These are phyloP conservation scores for Aulostomus chinensis DNA, from an alignment of 2,797 vertebrate genomes.

Conservation along the genomic window DNA sequence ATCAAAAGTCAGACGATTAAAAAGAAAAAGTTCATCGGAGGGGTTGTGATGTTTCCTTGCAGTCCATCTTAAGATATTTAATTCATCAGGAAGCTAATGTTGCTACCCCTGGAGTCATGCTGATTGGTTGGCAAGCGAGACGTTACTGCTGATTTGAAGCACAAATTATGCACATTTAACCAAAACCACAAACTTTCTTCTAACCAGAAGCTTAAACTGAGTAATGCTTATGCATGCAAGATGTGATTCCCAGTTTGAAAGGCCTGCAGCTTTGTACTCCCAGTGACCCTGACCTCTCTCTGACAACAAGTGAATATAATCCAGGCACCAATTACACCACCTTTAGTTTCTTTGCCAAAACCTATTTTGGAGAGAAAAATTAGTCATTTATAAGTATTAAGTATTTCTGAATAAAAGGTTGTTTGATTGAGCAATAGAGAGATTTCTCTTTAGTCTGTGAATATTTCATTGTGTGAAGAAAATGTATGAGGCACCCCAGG, in stretches of 20 bases:
- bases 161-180: background rate
- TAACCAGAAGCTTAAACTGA: no score
- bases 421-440: slow-evolving; percentile 9
- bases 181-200: background rate
- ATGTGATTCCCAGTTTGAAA: background rate
- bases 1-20: background rate
- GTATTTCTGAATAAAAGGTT: background rate
- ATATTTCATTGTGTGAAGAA: slow-evolving; percentile 4
- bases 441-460: slow-evolving; percentile 11
- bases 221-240: background rate
- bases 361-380: slow-evolving; percentile 4
- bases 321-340: background rate
- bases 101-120: background rate
- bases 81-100: background rate
- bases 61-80: background rate
- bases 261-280: background rate
- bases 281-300: background rate
- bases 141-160: background rate
- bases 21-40: no score
- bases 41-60: no score
- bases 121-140: background rate
- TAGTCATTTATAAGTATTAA: background rate
- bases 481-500: slow-evolving; percentile 6
- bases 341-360: no score
- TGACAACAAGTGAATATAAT: background rate